Evolutionary conservation across 2,113 vertebrate genomes (phyloP), one percentile per base, ranked within the genome.

Genomic region (Nanorana parkeri): DNA sequence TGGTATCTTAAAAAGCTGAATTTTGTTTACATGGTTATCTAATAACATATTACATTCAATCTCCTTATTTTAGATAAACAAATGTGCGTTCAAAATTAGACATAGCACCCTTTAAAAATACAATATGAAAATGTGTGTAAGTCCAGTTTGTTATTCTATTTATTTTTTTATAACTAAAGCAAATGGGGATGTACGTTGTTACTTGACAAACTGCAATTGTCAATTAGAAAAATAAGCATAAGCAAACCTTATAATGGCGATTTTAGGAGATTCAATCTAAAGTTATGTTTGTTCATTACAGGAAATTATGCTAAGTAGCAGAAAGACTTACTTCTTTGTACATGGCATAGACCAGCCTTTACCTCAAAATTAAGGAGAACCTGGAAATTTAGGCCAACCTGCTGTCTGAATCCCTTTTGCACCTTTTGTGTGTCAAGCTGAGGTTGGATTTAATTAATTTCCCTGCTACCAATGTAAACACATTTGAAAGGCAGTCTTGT

Each of bases 121-220:
- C 52, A 91, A 47, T 85, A 88, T 91, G 85, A 93, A 91, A 88
- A 90, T 28, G 55, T 54, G 17, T 66, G 29, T 11, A 55, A n/a
- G n/a, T 23, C 11, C 15, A 54, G n/a, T 20, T 21, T 26, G 23
- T 47, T 77, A 51, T 20, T 68, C 16, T 69, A 55, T 56, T 69
- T 60, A 47, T 69, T 69, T 79, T 55, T 69, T 79, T 3, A n/a
- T n/a, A 58, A 26, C 20, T 20, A 10, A 21, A 41, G 66, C n/a
- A 81, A 64, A 73, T 51, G 28, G 21, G 20, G 73, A 73, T 63
- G 23, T 17, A 20, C 21, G 41, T 81, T 65, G 47, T 72, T 67
- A 73, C 79, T 81, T 73, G 61, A 74, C 47, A 66, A 81, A 73
- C 51, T 81, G 61, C 24, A 67, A 66, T 74, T 29, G 0, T 64